Conservation (phyloP, 1,140 invertebrate genomes). For the Drosophila paulistorum region DNA sequence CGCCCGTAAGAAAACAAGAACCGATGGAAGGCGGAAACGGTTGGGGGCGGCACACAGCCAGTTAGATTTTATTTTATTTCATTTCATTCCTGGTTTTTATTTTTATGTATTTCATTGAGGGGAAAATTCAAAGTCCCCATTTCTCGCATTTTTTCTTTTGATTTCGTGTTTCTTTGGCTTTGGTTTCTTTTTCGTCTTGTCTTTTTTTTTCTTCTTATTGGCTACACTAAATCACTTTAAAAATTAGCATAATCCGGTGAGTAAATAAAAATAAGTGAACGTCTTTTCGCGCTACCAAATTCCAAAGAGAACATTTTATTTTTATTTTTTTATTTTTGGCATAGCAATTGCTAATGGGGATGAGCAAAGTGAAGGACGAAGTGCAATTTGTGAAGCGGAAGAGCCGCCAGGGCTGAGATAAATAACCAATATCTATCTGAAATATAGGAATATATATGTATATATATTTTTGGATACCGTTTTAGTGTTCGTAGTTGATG, state of each 20-base stretch:
- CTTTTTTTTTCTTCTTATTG: conserved; percentile 45
- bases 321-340: conserved; percentile 27
- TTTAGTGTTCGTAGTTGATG: neutral
- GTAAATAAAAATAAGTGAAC: conserved; percentile 80
- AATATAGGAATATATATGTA: neutral
- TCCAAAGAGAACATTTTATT: conserved; percentile 18
- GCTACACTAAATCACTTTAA: conserved; percentile 79
- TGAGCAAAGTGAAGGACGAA: neutral
- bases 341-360: conserved; percentile 14
- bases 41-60: conserved; percentile 39
- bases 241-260: conserved; percentile 81
- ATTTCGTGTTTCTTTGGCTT: conserved; percentile 32
- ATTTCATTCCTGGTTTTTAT: conserved; percentile 66
- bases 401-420: conserved; percentile 1
- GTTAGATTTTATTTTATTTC: conserved; percentile 71
- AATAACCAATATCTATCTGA: neutral
- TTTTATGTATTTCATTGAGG: conserved; percentile 52
- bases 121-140: conserved; percentile 35
- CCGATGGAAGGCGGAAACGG: neutral
- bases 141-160: conserved; percentile 22
- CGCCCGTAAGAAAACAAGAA: neutral
- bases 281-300: conserved; percentile 54
- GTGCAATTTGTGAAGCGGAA: conserved; percentile 14
- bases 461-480: neutral
- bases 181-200: conserved; percentile 29